Evolutionary conservation across 2,113 vertebrate species (phyloP).

Genomic region (Corynorhinus townsendii): DNA sequence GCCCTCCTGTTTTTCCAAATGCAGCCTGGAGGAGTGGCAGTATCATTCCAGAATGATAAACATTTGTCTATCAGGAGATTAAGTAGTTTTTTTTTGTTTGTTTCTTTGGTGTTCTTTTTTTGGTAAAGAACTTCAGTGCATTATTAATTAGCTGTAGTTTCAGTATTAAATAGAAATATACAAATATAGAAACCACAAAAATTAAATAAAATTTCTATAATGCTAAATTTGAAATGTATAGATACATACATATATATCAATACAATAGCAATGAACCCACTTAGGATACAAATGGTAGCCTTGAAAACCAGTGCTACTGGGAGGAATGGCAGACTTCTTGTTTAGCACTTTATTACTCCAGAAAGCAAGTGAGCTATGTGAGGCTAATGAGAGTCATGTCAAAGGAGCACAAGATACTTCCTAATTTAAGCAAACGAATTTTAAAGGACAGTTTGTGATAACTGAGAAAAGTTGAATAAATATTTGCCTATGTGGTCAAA

Average conservation of each 20-base stretch:
- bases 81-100: neutral
- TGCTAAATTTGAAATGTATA: neutral
- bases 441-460: neutral
- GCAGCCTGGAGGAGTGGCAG: neutral
- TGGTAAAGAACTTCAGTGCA: neutral
- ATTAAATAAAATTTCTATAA: neutral
- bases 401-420: neutral
- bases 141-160: neutral
- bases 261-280: neutral
- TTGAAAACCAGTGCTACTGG: neutral
- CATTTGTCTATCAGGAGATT: neutral
- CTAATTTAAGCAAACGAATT: neutral
- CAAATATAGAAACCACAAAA: neutral
- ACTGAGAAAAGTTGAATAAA: neutral
- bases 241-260: neutral
- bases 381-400: neutral
- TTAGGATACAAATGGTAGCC: neutral
- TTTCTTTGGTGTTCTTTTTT: no score
- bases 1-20: neutral
- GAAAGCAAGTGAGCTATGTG: neutral
- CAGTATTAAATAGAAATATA: neutral
- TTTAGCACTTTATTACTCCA: neutral
- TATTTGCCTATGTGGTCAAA: neutral
- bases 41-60: neutral
- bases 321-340: neutral